phyloP scores from a whole-genome alignment of 1,140 invertebrate genomes.

The Acyrthosiphon pisum region DNA sequence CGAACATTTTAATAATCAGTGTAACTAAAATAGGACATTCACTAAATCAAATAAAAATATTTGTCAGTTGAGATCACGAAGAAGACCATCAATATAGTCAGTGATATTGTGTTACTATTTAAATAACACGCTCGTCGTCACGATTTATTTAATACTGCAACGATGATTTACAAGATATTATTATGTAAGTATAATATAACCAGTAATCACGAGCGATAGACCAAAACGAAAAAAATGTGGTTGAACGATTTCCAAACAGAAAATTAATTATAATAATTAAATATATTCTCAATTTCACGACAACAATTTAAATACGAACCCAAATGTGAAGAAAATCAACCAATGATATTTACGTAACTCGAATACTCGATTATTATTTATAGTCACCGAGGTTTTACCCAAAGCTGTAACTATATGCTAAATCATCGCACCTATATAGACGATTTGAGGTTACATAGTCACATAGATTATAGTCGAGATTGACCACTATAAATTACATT shows the following conservation, averaged over 20 bases:
- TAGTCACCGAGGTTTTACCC: not conserved
- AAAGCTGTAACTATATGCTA: not conserved
- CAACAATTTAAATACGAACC: not conserved
- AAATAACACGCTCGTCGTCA: not conserved
- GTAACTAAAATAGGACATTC: not conserved
- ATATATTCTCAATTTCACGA: not conserved
- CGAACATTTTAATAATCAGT: not conserved
- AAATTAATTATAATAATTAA: slow-evolving; percentile 4
- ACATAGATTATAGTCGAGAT: too few species aligned
- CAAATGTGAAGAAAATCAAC: not conserved
- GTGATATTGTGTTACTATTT: not conserved
- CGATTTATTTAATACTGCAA: not conserved
- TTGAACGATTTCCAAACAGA: not conserved
- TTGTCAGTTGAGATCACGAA: not conserved
- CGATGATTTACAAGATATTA: slow-evolving; percentile 7
- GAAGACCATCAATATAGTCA: not conserved
- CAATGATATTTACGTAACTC: not conserved
- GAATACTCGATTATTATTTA: not conserved
- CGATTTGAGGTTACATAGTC: too few species aligned
- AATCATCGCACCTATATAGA: not conserved
- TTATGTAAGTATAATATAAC: not conserved
- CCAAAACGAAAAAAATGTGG: not conserved
- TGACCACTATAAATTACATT: too few species aligned
- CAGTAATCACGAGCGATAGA: not conserved
- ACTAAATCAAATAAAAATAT: slow-evolving; percentile 3